Percentiles rank a stretch among this genome's conserved stretches.
phyloP scores from a whole-genome alignment of 2,797 vertebrate genomes.

The Sciaenops ocellatus region DNA sequence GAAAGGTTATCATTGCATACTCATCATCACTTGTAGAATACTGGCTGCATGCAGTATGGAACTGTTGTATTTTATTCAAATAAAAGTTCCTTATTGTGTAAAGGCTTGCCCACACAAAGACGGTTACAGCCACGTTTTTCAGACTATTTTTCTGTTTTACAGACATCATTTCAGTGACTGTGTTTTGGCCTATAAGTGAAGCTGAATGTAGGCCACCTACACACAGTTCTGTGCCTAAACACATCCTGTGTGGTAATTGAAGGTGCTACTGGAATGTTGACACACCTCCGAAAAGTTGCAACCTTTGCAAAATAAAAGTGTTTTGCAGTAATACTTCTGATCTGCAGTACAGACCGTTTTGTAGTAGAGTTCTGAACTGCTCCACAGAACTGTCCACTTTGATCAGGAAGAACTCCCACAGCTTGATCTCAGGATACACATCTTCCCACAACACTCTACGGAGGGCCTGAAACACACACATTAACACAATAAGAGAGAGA shows the following conservation, averaged over 20 bases:
- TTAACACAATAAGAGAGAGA: neutral
- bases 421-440: constrained; percentile 88
- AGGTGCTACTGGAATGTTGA: too few relatives aligned
- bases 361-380: constrained; percentile 88
- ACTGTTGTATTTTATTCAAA: neutral
- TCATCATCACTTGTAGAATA: neutral
- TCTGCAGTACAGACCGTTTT: constrained; percentile 82
- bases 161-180: neutral
- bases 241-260: too few relatives aligned
- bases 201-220: neutral
- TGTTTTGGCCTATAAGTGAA: neutral
- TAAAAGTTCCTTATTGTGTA: neutral
- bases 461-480: constrained; percentile 84
- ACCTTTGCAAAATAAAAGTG: neutral
- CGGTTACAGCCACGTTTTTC: neutral
- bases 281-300: neutral
- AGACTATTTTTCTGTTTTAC: neutral
- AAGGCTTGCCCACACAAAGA: neutral
- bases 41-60: neutral
- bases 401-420: constrained; percentile 98
- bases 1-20: neutral
- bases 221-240: neutral
- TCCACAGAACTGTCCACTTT: constrained; percentile 87
- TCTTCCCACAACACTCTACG: constrained; percentile 89
- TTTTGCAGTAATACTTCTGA: neutral